Base-by-base conservation (phyloP, 1,140 invertebrate species). In the Neotoxoptera formosana region DNA sequence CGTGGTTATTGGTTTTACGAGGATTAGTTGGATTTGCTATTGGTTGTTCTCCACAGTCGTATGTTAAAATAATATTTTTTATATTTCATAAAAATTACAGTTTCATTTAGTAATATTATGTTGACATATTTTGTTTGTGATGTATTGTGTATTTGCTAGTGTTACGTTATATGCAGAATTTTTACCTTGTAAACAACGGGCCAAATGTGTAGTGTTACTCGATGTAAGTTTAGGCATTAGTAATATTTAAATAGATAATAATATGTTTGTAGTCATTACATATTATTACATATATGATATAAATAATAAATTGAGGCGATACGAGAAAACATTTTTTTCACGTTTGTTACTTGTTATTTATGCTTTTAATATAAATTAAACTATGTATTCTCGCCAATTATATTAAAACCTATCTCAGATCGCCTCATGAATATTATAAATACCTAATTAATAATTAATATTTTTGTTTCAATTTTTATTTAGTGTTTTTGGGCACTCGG, bases 151-250 rank as follows among this genome's bases (percentile, higher is more conserved):
- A 94, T 89, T 94, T 95, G 96, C 94, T 96, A 99, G 98, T 93
- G 98, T 99, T 2, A 99, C 98, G n/a, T 95, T 99, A 93, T 99
- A 99, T 96, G 98, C 98, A 34, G 99, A 99, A 95, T 99, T 99
- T 96, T 96, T 99, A 90, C 98, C 98, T 34, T 97, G 98, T 86
- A 98, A 98, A 95, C 98, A 99, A 95, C 96, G 98, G 95, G 98
- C 98, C 48, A 98, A 98, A 96, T 99, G 98, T 96, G 98, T 99
- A 60, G 98, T 99, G 86, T 96, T 99, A 94, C 96, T 99, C 93
- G 98, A 99, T 96, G 98, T 99, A 96, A 97, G 97, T 96, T 94
- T 92, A 36, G 45, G 21, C 6, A 91, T 60, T 89, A 60, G 21
- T 53, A 34, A 60, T 93, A 34, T 88, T 67, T n/a, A 92, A 30